These are phyloP conservation scores for Thermophis baileyi DNA, from an alignment of 2,113 vertebrate genomes.

Conservation along the genomic window DNA sequence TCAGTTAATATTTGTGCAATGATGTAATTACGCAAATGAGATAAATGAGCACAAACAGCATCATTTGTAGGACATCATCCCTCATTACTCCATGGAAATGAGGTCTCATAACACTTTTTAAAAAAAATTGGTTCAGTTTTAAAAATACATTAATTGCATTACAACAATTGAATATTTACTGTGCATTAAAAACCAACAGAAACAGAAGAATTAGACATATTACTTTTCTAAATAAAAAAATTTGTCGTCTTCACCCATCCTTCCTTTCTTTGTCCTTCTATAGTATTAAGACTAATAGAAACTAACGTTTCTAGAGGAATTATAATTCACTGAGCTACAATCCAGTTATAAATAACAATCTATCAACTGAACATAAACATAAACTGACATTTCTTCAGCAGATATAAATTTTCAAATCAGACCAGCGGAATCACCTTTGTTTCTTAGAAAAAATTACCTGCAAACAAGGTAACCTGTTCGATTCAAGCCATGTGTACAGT, in stretches of 20 bases:
- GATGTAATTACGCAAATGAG: not conserved
- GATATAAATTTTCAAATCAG: too few relatives aligned
- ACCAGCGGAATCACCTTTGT: not conserved
- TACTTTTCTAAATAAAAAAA: not conserved
- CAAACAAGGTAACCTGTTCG: constrained; percentile 92
- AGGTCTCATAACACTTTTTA: not conserved
- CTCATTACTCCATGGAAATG: not conserved
- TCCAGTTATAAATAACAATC: not conserved
- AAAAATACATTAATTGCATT: not conserved
- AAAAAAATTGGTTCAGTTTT: not conserved
- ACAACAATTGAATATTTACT: not conserved
- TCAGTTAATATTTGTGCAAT: not conserved
- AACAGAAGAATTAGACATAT: not conserved
- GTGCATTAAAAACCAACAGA: not conserved
- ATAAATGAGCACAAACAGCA: not conserved
- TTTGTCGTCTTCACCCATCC: not conserved
- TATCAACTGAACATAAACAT: not conserved
- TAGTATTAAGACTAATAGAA: not conserved
- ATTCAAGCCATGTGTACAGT: constrained; percentile 92
- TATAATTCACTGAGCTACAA: not conserved
- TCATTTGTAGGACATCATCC: not conserved
- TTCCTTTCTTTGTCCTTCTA: not conserved
- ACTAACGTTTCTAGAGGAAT: not conserved
- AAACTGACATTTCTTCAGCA: not conserved
- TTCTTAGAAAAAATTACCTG: constrained; percentile 69